Percentiles rank a stretch among this genome's conserved stretches.
These are phyloP conservation scores for Alosa sapidissima DNA, from an alignment of 2,797 vertebrate genomes.

Conservation along the genomic window DNA sequence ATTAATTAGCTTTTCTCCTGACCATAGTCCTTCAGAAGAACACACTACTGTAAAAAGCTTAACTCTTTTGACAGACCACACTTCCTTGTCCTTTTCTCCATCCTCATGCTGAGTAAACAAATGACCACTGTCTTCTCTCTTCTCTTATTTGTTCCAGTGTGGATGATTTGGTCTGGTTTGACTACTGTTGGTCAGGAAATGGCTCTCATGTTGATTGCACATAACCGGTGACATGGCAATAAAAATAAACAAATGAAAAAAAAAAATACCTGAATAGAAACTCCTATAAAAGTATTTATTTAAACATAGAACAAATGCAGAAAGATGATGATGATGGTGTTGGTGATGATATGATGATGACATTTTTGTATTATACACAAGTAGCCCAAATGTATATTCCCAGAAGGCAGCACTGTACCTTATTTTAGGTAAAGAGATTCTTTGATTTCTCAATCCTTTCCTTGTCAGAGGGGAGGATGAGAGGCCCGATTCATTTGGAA, in stretches of 20 bases:
- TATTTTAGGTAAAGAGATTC: not conserved
- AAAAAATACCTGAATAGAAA: conserved; percentile 44
- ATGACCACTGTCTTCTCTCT: conserved; percentile 51
- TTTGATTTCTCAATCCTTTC: not conserved
- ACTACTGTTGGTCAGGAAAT: conserved; percentile 52
- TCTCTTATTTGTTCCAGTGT: conserved; percentile 57
- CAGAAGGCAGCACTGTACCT: not conserved
- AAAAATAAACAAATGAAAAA: conserved; percentile 67
- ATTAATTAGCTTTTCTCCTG: conserved; percentile 68
- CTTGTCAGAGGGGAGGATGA: not conserved
- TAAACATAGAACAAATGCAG: conserved; percentile 39
- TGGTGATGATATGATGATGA: conserved; percentile 35
- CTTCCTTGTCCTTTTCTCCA: conserved; percentile 54
- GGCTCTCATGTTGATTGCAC: conserved; percentile 85
- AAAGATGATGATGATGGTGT: conserved; percentile 30
- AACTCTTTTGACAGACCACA: conserved; percentile 82
- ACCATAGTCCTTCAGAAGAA: conserved; percentile 66
- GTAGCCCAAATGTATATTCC: not conserved
- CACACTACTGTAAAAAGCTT: conserved; percentile 80
- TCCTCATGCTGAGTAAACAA: conserved; percentile 4
- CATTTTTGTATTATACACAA: conserved; percentile 4
- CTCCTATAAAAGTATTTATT: conserved; percentile 3
- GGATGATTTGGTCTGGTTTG: not conserved
- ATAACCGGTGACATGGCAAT: conserved; percentile 90
- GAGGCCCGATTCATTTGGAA: not conserved